These are phyloP conservation scores for Lithophane socia DNA, from an alignment of 2,888 invertebrate genomes.

Conservation along the genomic window DNA sequence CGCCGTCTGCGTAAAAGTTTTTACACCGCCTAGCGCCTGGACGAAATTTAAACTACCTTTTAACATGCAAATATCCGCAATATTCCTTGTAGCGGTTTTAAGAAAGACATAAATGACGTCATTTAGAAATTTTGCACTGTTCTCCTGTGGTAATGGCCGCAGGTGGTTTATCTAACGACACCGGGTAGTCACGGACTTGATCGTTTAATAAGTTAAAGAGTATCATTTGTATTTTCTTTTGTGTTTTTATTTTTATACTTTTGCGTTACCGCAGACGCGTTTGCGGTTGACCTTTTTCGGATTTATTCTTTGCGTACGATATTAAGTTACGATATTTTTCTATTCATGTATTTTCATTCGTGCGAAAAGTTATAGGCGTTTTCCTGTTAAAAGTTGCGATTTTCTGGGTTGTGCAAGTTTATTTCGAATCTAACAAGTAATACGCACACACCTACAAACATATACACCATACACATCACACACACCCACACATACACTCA, in stretches of 20 bases:
- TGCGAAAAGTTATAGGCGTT: neutral
- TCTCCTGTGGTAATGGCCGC: constrained; percentile 42
- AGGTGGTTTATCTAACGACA: constrained; percentile 62
- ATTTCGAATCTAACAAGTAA: neutral
- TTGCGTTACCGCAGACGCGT: neutral
- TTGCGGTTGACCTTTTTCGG: constrained; percentile 2
- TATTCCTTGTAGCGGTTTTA: constrained; percentile 63
- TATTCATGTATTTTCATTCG: neutral
- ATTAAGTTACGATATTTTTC: neutral
- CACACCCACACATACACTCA: no score
- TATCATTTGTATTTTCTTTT: constrained; percentile 58
- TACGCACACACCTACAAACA: no score
- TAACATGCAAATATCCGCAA: constrained; percentile 66
- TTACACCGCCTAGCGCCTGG: constrained; percentile 27
- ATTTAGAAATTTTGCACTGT: constrained; percentile 60
- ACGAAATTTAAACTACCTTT: constrained; percentile 64
- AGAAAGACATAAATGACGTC: constrained; percentile 66
- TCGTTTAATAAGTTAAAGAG: constrained; percentile 67
- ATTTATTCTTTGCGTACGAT: neutral
- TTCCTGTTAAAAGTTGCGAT: neutral
- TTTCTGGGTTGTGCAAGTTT: neutral
- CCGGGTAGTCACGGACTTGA: constrained; percentile 52
- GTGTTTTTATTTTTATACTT: constrained; percentile 38
- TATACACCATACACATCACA: no score
- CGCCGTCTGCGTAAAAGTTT: constrained; percentile 8